These are phyloP conservation scores for Lamellibrachia columna DNA, from an alignment of 2,888 invertebrate species.

Conservation along the genomic window DNA sequence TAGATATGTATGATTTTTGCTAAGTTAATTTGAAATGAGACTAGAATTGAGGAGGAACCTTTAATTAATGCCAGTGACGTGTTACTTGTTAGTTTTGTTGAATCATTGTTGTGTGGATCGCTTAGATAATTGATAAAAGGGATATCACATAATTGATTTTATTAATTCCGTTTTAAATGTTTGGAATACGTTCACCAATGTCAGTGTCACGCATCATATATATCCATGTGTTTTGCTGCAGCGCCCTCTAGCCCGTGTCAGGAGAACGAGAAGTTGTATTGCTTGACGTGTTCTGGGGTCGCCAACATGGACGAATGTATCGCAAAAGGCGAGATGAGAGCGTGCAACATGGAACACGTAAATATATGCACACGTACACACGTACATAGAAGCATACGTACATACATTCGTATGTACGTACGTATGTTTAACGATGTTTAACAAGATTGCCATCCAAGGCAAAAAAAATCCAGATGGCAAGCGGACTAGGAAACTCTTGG, in stretches of 20 bases:
- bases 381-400: neutral
- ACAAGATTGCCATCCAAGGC: too few relatives aligned
- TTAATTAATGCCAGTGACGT: too few relatives aligned
- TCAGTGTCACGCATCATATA: neutral
- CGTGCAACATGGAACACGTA: neutral
- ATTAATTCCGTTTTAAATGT: neutral
- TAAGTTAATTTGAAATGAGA: too few relatives aligned
- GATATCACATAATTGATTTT: neutral
- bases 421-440: neutral
- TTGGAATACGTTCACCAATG: neutral
- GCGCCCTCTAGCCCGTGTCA: slow-evolving; percentile 14
- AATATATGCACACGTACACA: neutral
- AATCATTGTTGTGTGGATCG: too few relatives aligned
- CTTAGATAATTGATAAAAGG: neutral
- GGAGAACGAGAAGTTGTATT: neutral
- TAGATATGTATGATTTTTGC: too few relatives aligned
- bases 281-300: slow-evolving; percentile 22
- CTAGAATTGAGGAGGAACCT: too few relatives aligned
- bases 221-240: neutral
- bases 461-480: too few relatives aligned
- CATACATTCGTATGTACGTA: neutral
- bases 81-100: too few relatives aligned
- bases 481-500: too few relatives aligned
- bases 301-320: slow-evolving; percentile 1
- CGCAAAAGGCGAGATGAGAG: slow-evolving; percentile 6